Conservation (phyloP, 2,888 invertebrate genomes). For the Polyommatus icarus region DNA sequence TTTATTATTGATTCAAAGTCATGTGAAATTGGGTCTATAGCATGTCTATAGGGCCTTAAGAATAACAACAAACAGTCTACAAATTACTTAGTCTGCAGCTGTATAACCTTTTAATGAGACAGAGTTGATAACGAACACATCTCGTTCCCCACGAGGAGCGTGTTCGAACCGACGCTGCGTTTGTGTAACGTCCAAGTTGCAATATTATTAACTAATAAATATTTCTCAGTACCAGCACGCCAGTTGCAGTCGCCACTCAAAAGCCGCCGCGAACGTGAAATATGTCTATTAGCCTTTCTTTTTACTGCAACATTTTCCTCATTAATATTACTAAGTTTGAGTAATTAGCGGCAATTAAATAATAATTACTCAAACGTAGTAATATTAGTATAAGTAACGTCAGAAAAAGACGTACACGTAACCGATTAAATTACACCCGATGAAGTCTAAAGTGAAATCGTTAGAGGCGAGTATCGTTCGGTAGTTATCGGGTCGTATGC, state of each 20-base stretch:
- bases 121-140: neutral
- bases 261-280: slow-evolving; percentile 28
- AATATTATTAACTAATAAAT: slow-evolving; percentile 62
- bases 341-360: slow-evolving; percentile 17
- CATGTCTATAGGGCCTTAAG: too few species aligned
- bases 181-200: slow-evolving; percentile 72
- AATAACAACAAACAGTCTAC: neutral
- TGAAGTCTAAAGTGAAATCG: neutral
- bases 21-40: too few species aligned
- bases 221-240: slow-evolving; percentile 35
- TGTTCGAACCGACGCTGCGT: slow-evolving; percentile 56
- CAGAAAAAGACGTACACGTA: neutral
- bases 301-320: slow-evolving; percentile 9
- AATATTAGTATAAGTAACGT: neutral
- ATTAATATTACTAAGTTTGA: neutral
- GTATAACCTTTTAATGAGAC: neutral
- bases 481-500: neutral
- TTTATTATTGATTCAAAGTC: too few species aligned
- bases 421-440: neutral
- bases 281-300: slow-evolving; percentile 28
- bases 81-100: neutral
- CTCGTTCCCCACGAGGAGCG: neutral
- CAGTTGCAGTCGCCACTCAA: slow-evolving; percentile 5
- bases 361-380: neutral
- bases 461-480: neutral